Evolutionary conservation across 2,797 vertebrate species (phyloP).

Genomic region (Galaxias olidus): DNA sequence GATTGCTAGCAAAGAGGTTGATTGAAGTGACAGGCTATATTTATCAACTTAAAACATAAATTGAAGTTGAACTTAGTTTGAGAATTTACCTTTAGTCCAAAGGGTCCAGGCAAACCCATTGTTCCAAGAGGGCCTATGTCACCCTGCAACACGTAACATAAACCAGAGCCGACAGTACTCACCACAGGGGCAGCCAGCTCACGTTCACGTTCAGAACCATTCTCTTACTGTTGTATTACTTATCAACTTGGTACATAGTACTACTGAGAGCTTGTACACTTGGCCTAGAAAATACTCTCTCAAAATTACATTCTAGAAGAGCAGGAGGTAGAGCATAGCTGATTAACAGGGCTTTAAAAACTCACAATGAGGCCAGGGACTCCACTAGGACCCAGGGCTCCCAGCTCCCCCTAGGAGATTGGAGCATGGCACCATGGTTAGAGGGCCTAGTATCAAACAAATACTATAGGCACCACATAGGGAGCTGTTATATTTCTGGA

Average conservation of each 20-base stretch:
- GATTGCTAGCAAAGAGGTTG: too few relatives aligned
- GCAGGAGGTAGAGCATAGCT: constrained; percentile 8
- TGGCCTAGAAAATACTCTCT: too few relatives aligned
- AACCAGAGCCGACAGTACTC: constrained; percentile 1
- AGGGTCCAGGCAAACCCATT: constrained; percentile 84
- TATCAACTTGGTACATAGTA: not conserved
- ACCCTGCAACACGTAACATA: constrained; percentile 77
- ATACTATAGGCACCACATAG: constrained; percentile 35
- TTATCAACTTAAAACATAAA: constrained; percentile 4
- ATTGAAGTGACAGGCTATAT: too few relatives aligned
- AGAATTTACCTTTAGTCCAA: constrained; percentile 87
- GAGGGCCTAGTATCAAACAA: constrained; percentile 21
- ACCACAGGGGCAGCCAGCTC: not conserved
- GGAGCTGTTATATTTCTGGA: not conserved
- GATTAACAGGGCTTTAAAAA: constrained; percentile 47
- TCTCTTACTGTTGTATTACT: not conserved
- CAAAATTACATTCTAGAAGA: not conserved
- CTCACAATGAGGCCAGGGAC: constrained; percentile 93
- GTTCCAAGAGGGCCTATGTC: constrained; percentile 86
- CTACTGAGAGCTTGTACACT: too few relatives aligned
- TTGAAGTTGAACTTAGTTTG: not conserved
- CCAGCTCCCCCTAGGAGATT: constrained; percentile 86
- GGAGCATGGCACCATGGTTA: constrained; percentile 55
- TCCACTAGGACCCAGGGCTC: constrained; percentile 89
- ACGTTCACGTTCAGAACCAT: not conserved